These are phyloP conservation scores for Perca fluviatilis DNA, from an alignment of 2,113 vertebrate genomes.

Conservation along the genomic window DNA sequence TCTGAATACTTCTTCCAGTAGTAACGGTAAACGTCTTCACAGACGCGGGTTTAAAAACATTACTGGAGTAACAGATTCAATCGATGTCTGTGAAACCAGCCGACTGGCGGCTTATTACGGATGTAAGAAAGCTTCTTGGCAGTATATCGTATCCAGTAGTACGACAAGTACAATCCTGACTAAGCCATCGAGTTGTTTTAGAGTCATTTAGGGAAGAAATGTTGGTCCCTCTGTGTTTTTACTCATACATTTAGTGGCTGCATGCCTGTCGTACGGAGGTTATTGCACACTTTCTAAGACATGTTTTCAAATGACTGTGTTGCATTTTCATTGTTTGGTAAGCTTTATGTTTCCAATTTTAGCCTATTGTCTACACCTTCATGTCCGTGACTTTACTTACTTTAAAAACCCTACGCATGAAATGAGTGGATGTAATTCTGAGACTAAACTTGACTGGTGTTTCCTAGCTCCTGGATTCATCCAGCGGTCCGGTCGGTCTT, in stretches of 20 bases:
- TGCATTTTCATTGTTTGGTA: neutral
- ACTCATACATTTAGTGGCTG: neutral
- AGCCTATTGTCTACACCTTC: neutral
- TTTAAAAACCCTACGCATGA: no score
- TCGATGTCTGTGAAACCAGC: slow-evolving; percentile 17
- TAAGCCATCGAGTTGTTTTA: neutral
- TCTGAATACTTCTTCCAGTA: no score
- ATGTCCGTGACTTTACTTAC: no score
- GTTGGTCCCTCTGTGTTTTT: no score
- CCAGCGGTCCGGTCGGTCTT: neutral
- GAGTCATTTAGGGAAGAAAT: neutral
- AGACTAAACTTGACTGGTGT: no score
- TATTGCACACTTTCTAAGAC: neutral
- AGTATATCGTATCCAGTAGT: neutral
- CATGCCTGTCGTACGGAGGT: neutral
- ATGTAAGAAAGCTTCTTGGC: neutral
- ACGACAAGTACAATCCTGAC: neutral
- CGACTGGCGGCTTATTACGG: neutral
- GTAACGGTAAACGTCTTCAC: neutral
- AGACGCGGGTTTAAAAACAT: slow-evolving; percentile 21
- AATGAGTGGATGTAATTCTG: neutral
- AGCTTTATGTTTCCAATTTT: neutral
- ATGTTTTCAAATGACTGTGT: neutral
- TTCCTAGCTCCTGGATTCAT: neutral
- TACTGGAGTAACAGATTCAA: slow-evolving; percentile 13